These are phyloP conservation scores for Seriola dumerili DNA, from an alignment of 2,113 vertebrate species.

Conservation along the genomic window DNA sequence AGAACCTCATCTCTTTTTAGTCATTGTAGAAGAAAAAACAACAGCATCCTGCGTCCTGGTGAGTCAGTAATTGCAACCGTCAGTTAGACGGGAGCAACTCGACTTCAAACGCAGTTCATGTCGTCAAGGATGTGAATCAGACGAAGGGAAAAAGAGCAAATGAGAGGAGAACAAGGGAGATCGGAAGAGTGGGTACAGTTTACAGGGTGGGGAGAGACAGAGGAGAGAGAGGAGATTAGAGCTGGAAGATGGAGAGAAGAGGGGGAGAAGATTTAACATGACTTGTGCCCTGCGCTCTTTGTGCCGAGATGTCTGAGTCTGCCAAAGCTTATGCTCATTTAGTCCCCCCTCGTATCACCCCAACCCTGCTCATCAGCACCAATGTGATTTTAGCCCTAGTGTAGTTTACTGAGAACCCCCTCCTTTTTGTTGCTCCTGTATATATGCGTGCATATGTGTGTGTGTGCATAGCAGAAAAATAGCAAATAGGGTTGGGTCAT, in stretches of 20 bases:
- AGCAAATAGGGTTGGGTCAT: slow-evolving; percentile 31
- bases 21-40: slow-evolving; percentile 54
- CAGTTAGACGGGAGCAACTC: slow-evolving; percentile 50
- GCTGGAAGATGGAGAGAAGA: slow-evolving; percentile 54
- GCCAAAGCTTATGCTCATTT: slow-evolving; percentile 72
- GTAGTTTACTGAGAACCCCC: slow-evolving; percentile 41
- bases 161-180: slow-evolving; percentile 44
- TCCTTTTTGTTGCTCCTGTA: slow-evolving; percentile 42
- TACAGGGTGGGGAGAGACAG: slow-evolving; percentile 45
- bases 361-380: slow-evolving; percentile 53
- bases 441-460: slow-evolving; percentile 3
- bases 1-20: slow-evolving; percentile 52
- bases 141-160: slow-evolving; percentile 48
- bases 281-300: slow-evolving; percentile 74
- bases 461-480: slow-evolving; percentile 1
- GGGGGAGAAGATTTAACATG: slow-evolving; percentile 72
- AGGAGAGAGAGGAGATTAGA: slow-evolving; percentile 72
- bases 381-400: slow-evolving; percentile 22
- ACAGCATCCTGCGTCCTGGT: slow-evolving; percentile 65
- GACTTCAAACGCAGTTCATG: slow-evolving; percentile 65
- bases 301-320: slow-evolving; percentile 70
- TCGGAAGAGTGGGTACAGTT: slow-evolving; percentile 53
- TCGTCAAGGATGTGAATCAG: slow-evolving; percentile 68
- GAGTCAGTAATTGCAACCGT: slow-evolving; percentile 68
- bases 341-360: slow-evolving; percentile 38